Evolutionary conservation across 2,888 invertebrate genomes (phyloP).

Genomic region (Lithophane ornitopus): DNA sequence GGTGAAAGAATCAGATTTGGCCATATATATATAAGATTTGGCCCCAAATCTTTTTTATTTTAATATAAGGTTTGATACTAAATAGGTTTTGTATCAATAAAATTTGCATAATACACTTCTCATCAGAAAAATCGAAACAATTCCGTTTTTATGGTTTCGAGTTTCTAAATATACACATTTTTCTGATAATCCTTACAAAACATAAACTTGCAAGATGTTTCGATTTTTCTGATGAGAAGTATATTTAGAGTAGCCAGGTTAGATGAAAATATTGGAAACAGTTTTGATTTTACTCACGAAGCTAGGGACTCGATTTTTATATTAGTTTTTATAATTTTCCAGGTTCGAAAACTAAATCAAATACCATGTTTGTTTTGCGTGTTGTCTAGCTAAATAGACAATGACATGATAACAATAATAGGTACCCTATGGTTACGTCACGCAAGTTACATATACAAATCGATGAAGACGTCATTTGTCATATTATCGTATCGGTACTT

Average conservation of each 20-base stretch:
- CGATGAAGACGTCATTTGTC: constrained; percentile 51
- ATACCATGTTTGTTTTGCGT: constrained; percentile 17
- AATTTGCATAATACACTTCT: too few species aligned
- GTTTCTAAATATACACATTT: too few species aligned
- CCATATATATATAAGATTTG: too few species aligned
- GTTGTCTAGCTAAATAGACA: constrained; percentile 27
- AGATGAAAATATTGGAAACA: neutral
- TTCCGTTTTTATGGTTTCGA: too few species aligned
- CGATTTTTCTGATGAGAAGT: too few species aligned
- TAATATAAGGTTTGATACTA: too few species aligned
- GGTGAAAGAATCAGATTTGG: neutral
- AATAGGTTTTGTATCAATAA: neutral
- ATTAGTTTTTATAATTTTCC: neutral
- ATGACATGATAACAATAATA: constrained; percentile 32
- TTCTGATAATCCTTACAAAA: too few species aligned
- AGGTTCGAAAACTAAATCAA: neutral
- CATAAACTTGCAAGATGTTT: too few species aligned
- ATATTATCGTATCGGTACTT: constrained; percentile 32
- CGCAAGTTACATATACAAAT: constrained; percentile 47
- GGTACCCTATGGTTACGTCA: constrained; percentile 28
- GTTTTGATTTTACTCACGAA: neutral
- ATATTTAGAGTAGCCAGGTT: neutral
- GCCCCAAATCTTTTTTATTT: too few species aligned
- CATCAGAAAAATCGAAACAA: too few species aligned
- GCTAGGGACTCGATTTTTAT: neutral